Evolutionary conservation across 1,140 invertebrate species (phyloP), one percentile per base, ranked within the genome.

Genomic region (Hylaeus anthracinus): DNA sequence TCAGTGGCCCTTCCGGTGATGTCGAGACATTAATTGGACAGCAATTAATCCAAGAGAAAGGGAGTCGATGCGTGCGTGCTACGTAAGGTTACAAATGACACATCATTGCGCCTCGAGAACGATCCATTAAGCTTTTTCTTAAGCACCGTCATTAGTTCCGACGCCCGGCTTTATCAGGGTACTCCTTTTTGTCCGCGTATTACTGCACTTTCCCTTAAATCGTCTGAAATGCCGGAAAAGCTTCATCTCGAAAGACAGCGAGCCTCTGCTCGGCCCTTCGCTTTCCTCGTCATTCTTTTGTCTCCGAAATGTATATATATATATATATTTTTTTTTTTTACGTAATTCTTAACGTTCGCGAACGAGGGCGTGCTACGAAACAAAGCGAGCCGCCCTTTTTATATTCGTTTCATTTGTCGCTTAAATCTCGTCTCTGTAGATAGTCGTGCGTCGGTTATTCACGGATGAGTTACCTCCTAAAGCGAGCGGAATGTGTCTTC

Each of bases 61-160:
- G 65, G 65, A 70, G n/a, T 6, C 58, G 74, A 26, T 81, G 74
- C 82, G 79, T 78, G 73, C 69, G 72, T 45, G 65, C 8, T 74
- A 58, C 82, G 75, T 86, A 82, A 88, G 76, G 85, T 90, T 90
- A 90, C 89, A 89, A 89, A 90, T 88, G 88, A 90, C 85, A 76
- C 76, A 81, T 88, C 86, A 82, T 86, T 86, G 86, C 86, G 81
- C 75, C 75, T 72, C 79, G 80, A 79, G 86, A 74, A 88, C 88
- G 86, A 86, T 88, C 86, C 87, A 88, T 88, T 88, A 86, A 82
- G 81, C 83, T 81, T 88, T 88, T 83, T 86, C 83, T 81, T 84
- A 79, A 88, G 80, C 84, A 72, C 55, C 65, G 41, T 88, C 87
- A 83, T 88, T 88, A 86, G 87, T 87, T 76, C 45, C 81, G 63